Conservation (phyloP, 2,113 vertebrate species). For the Rhinogobius similis region DNA sequence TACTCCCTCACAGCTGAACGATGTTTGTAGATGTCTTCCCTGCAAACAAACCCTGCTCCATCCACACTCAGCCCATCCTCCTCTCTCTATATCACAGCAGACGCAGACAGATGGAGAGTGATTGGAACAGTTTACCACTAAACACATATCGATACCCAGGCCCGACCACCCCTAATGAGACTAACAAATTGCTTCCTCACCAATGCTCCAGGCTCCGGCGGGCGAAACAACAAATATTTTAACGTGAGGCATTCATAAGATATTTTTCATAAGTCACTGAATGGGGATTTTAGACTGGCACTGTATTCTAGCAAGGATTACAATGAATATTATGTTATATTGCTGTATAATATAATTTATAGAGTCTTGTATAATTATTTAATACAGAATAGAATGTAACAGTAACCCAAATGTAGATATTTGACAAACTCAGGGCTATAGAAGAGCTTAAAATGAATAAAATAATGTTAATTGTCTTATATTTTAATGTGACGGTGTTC, state of each 20-base stretch:
- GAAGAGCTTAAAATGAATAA: too few species aligned
- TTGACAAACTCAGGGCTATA: too few species aligned
- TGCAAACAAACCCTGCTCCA: neutral
- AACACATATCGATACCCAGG: constrained; percentile 35
- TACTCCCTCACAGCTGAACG: neutral
- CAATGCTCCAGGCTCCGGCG: constrained; percentile 8
- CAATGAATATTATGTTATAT: too few species aligned
- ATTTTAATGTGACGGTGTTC: too few species aligned
- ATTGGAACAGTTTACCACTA: constrained; percentile 33
- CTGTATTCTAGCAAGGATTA: neutral
- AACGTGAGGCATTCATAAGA: neutral
- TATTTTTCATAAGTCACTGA: neutral
- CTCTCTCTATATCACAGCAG: neutral
- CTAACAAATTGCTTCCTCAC: constrained; percentile 30
- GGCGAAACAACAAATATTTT: constrained; percentile 9
- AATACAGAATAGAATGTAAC: too few species aligned
- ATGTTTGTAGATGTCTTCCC: neutral
- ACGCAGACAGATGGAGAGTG: constrained; percentile 35
- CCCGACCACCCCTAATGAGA: constrained; percentile 20
- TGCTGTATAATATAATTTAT: too few species aligned
- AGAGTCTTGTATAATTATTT: too few species aligned
- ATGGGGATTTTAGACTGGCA: neutral
- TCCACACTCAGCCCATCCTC: constrained; percentile 12
- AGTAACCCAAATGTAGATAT: too few species aligned
- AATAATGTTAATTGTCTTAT: too few species aligned